Conservation (phyloP, 2,888 invertebrate species). For the Lysandra coridon region DNA sequence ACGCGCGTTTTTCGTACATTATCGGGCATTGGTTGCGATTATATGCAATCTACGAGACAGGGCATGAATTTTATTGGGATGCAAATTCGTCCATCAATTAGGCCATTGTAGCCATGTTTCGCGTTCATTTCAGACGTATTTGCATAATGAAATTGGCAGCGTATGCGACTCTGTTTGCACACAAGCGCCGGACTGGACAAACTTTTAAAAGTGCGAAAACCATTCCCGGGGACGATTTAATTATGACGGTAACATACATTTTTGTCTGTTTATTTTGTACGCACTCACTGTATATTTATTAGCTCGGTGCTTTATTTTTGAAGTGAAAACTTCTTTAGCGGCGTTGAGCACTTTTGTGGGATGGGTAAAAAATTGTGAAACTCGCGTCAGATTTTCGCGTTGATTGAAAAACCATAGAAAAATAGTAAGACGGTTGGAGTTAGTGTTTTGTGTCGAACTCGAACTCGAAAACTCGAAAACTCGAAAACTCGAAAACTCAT, state of each 20-base stretch:
- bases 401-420: no score
- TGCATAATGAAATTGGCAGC: constrained; percentile 33
- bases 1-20: constrained; percentile 30
- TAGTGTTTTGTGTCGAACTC: no score
- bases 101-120: constrained; percentile 45
- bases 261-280: not conserved
- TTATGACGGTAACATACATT: constrained; percentile 15
- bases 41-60: constrained; percentile 47
- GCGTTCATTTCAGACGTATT: constrained; percentile 40
- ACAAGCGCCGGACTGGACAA: constrained; percentile 25
- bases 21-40: constrained; percentile 51
- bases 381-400: no score
- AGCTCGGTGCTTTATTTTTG: not conserved
- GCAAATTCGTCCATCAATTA: constrained; percentile 71
- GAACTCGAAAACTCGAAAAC: no score
- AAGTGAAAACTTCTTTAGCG: not conserved
- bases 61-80: constrained; percentile 62
- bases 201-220: constrained; percentile 26
- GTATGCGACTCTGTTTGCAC: constrained; percentile 27
- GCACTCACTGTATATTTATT: not conserved
- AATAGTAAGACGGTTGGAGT: no score
- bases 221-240: not conserved
- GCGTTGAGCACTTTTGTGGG: no score
- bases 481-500: no score
- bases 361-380: no score